Conservation (phyloP, 2,113 vertebrate species). For the Sander vitreus region DNA sequence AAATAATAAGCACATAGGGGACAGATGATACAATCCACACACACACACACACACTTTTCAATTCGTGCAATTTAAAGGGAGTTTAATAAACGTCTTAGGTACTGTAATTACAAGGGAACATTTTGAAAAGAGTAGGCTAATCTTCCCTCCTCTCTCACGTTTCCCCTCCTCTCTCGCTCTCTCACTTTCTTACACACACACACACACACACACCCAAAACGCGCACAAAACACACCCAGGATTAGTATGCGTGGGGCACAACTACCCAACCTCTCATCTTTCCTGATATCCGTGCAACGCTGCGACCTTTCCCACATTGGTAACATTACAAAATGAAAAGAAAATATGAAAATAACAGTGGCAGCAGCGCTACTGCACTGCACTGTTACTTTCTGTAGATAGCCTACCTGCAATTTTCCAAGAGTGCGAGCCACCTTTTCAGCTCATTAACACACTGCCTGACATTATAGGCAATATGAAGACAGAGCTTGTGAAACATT, state of each 20-base stretch:
- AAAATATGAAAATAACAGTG: not conserved
- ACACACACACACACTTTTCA: not conserved
- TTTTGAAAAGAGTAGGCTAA: conserved; percentile 38
- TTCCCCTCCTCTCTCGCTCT: not conserved
- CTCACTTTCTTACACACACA: not conserved
- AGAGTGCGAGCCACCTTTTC: conserved; percentile 30
- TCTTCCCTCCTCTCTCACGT: not conserved
- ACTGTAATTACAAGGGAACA: conserved; percentile 38
- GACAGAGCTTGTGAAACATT: not conserved
- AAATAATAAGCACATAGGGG: not conserved
- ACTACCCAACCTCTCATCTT: conserved; percentile 27
- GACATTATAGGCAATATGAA: not conserved
- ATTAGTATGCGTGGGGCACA: conserved; percentile 65
- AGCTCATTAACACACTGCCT: conserved; percentile 26
- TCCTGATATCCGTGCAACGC: not conserved
- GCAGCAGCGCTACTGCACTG: not conserved
- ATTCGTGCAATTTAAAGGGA: conserved; percentile 43
- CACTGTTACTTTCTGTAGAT: conserved; percentile 57
- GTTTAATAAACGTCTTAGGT: conserved; percentile 45
- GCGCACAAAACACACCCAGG: conserved; percentile 33
- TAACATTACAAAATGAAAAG: not conserved
- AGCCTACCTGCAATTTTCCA: conserved; percentile 38
- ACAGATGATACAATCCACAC: not conserved
- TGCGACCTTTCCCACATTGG: not conserved
- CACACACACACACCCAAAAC: conserved; percentile 11